Conservation (phyloP, 1,140 invertebrate genomes). For the Penaeus japonicus region DNA sequence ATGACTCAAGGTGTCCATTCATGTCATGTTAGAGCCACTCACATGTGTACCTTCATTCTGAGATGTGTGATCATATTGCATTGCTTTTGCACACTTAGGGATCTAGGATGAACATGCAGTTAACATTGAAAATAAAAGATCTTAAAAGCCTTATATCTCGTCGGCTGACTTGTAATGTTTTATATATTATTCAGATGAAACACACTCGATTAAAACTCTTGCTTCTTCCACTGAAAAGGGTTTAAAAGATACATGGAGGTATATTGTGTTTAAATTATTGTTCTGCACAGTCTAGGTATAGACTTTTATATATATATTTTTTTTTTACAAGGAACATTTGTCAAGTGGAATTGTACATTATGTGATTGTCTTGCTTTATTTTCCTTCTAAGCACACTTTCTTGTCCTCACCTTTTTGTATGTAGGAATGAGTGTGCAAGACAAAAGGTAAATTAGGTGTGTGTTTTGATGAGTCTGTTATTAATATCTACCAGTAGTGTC, state of each 20-base stretch:
- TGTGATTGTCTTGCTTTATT: neutral
- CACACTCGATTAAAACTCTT: constrained; percentile 30
- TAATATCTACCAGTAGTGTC: constrained; percentile 43
- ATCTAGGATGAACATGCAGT: neutral
- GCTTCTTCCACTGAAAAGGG: neutral
- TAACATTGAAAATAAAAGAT: neutral
- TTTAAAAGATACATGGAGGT: constrained; percentile 1
- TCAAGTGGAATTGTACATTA: neutral
- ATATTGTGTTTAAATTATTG: neutral
- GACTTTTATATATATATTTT: constrained; percentile 21
- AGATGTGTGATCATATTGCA: neutral
- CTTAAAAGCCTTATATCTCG: constrained; percentile 25
- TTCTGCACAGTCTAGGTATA: constrained; percentile 33
- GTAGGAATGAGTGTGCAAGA: constrained; percentile 19
- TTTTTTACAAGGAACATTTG: neutral
- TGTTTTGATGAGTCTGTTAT: constrained; percentile 44
- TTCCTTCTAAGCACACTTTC: neutral
- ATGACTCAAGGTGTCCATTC: too few relatives aligned
- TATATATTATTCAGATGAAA: constrained; percentile 33
- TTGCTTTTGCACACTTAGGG: neutral
- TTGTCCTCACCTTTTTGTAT: neutral
- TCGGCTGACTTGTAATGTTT: constrained; percentile 29
- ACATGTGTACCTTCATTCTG: too few relatives aligned
- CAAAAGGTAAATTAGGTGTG: constrained; percentile 11
- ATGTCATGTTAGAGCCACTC: too few relatives aligned